Percentiles rank a stretch among this genome's conserved stretches.
phyloP scores from a whole-genome alignment of 1,140 invertebrate genomes.

The Camponotus vicinus region DNA sequence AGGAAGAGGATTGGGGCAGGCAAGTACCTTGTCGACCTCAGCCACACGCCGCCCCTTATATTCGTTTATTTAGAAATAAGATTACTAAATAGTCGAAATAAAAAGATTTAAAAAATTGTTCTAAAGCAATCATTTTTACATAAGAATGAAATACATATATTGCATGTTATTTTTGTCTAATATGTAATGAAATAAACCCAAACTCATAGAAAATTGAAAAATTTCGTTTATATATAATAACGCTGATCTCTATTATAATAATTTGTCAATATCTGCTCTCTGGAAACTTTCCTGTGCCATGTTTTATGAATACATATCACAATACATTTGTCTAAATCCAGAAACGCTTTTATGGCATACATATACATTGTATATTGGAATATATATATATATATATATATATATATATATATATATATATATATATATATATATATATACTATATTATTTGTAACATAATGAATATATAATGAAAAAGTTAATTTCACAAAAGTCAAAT shows the following conservation, averaged over 20 bases:
- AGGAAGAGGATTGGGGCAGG: too few relatives aligned
- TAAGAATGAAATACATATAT: slow-evolving; percentile 40
- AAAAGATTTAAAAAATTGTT: slow-evolving; percentile 48
- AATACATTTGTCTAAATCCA: too few relatives aligned
- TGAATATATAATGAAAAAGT: slow-evolving; percentile 13
- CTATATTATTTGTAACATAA: slow-evolving; percentile 34
- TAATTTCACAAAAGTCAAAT: neutral
- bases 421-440: slow-evolving; percentile 32
- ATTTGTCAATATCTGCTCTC: too few relatives aligned
- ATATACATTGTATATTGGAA: too few relatives aligned
- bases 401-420: slow-evolving; percentile 1
- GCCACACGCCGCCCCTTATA: neutral
- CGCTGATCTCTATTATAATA: neutral
- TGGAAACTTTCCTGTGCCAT: too few relatives aligned
- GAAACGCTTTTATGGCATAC: too few relatives aligned
- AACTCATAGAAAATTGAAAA: neutral
- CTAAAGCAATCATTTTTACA: slow-evolving; percentile 61
- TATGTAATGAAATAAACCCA: neutral
- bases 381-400: slow-evolving; percentile 4
- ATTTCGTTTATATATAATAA: neutral
- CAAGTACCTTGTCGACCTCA: too few relatives aligned
- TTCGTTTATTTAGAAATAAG: slow-evolving; percentile 64
- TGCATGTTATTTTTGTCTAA: neutral
- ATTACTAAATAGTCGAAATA: slow-evolving; percentile 72
- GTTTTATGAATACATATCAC: too few relatives aligned